Conservation (phyloP, 2,113 vertebrate genomes). For the Agelaius tricolor region DNA sequence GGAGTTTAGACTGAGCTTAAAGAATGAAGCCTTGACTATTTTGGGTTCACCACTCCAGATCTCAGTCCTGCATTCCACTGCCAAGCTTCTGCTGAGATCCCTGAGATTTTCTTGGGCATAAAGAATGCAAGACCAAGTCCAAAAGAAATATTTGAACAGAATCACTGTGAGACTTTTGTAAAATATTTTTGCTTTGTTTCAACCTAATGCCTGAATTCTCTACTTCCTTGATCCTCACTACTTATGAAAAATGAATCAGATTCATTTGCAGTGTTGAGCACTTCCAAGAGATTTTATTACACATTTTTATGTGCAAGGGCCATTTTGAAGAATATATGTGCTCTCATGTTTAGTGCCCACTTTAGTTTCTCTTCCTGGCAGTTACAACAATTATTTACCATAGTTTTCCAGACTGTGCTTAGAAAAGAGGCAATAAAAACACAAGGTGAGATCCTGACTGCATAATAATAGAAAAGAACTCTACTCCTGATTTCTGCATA, state of each 20-base stretch:
- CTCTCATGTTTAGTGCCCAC: neutral
- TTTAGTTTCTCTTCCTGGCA: neutral
- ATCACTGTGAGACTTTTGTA: neutral
- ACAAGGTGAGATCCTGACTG: neutral
- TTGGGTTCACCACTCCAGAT: neutral
- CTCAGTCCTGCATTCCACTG: neutral
- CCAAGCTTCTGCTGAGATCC: neutral
- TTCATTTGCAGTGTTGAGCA: neutral
- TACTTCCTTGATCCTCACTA: neutral
- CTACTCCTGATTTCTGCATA: neutral
- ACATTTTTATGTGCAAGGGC: neutral
- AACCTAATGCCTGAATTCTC: neutral
- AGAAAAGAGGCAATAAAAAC: neutral
- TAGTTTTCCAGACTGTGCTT: neutral
- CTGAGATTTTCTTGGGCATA: neutral
- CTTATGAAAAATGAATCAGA: neutral
- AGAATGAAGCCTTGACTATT: neutral
- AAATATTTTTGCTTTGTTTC: neutral
- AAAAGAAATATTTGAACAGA: neutral
- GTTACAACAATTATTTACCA: neutral
- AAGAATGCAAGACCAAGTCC: neutral
- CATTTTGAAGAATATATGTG: neutral
- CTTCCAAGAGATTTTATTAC: constrained; percentile 18
- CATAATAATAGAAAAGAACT: neutral
- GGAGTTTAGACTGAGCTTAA: neutral